Evolutionary conservation across 37 sponge, comb jelly and placozoan genomes (phyloP).

Genomic region (Trichoplax adhaerens): DNA sequence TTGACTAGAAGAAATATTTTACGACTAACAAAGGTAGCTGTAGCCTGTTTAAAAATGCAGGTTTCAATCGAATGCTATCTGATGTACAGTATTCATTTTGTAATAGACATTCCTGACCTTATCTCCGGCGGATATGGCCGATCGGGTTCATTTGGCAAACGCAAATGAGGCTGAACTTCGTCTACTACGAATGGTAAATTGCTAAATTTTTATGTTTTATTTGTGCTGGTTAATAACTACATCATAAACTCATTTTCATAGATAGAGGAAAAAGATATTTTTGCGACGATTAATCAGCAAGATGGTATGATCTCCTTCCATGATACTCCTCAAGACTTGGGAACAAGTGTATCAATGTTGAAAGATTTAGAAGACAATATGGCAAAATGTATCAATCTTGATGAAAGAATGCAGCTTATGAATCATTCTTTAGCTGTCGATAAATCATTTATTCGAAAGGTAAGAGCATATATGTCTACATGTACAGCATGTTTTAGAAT

Average conservation of each 20-base stretch:
- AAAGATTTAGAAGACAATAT: not conserved
- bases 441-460: too few species aligned
- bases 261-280: conserved; percentile 77
- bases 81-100: not conserved
- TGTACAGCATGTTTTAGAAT: too few species aligned
- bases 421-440: too few species aligned
- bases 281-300: conserved; percentile 68
- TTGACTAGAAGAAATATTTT: conserved; percentile 35
- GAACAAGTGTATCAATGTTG: conserved; percentile 16
- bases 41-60: not conserved
- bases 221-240: not conserved
- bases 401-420: conserved; percentile 21
- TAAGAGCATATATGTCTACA: too few species aligned
- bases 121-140: conserved; percentile 53
- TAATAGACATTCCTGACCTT: conserved; percentile 69
- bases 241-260: conserved; percentile 7
- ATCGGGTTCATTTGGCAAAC: conserved; percentile 23
- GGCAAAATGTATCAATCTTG: conserved; percentile 32
- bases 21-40: conserved; percentile 60
- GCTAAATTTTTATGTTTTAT: not conserved
- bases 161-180: conserved; percentile 68
- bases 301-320: conserved; percentile 63
- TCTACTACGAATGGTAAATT: conserved; percentile 63
- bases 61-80: not conserved
- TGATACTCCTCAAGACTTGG: conserved; percentile 49